Conservation (phyloP, 2,888 invertebrate genomes). For the Branchipolynoe longqiensis region DNA sequence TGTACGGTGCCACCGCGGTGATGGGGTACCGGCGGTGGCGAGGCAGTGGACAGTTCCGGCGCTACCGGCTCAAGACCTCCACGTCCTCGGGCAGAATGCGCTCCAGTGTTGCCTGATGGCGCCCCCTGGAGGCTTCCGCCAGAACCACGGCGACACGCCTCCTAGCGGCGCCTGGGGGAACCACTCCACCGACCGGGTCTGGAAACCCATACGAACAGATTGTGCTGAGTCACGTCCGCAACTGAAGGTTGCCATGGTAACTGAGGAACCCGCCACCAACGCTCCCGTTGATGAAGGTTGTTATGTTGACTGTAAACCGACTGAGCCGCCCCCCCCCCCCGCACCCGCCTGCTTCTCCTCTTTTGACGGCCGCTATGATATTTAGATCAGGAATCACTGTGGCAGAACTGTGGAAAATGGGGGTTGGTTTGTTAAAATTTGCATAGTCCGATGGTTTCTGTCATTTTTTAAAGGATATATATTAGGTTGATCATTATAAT, state of each 20-base stretch:
- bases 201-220: conserved; percentile 21
- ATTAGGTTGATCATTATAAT: too few relatives aligned
- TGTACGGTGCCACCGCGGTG: conserved; percentile 71
- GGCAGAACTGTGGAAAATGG: too few relatives aligned
- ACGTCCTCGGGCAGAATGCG: conserved; percentile 2
- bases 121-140: neutral
- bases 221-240: conserved; percentile 43
- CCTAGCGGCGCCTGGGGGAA: neutral
- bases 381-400: too few relatives aligned
- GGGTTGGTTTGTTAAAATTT: too few relatives aligned
- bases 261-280: too few relatives aligned
- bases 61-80: conserved; percentile 61
- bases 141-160: neutral
- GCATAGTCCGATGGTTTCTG: too few relatives aligned
- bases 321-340: too few relatives aligned
- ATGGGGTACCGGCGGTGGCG: conserved; percentile 73
- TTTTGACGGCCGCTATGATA: too few relatives aligned
- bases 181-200: neutral
- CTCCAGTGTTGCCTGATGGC: conserved; percentile 52
- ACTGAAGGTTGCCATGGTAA: conserved; percentile 23
- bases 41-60: conserved; percentile 60
- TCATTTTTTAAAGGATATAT: too few relatives aligned
- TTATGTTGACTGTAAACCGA: too few relatives aligned
- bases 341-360: too few relatives aligned
- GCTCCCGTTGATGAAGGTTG: too few relatives aligned